Conservation (phyloP, 2,888 invertebrate species). For the Leptarthrus brevirostris region DNA sequence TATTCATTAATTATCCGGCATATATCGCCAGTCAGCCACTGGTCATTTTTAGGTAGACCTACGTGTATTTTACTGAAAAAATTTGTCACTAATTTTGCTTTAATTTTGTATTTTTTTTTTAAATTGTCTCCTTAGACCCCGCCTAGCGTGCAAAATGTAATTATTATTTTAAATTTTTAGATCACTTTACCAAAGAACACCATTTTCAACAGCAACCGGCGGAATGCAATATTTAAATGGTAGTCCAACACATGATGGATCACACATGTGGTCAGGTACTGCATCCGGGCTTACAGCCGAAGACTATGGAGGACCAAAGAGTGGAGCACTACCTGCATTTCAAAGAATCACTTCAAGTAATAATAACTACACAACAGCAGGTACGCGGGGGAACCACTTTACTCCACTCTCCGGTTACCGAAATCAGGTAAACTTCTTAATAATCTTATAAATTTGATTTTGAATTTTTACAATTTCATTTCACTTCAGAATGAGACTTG, state of each 20-base stretch:
- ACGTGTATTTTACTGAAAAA: too few relatives aligned
- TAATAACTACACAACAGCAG: conserved; percentile 39
- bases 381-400: conserved; percentile 58
- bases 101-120: too few relatives aligned
- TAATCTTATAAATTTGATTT: too few relatives aligned
- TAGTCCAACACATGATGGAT: conserved; percentile 57
- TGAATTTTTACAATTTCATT: too few relatives aligned
- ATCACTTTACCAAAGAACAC: conserved; percentile 64
- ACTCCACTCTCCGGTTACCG: conserved; percentile 63
- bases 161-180: too few relatives aligned
- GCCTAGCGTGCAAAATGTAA: too few relatives aligned
- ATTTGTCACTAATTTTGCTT: too few relatives aligned
- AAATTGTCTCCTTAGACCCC: too few relatives aligned
- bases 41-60: too few relatives aligned
- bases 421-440: conserved; percentile 60
- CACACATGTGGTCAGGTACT: conserved; percentile 58
- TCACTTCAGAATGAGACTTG: conserved; percentile 64
- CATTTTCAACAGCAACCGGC: conserved; percentile 62
- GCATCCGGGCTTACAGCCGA: conserved; percentile 59
- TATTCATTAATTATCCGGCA: too few relatives aligned
- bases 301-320: conserved; percentile 63
- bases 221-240: conserved; percentile 62
- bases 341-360: conserved; percentile 60
- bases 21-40: too few relatives aligned
- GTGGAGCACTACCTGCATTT: conserved; percentile 64